Evolutionary conservation across 1,140 invertebrate species (phyloP).

Genomic region (Trichonephila clavata): DNA sequence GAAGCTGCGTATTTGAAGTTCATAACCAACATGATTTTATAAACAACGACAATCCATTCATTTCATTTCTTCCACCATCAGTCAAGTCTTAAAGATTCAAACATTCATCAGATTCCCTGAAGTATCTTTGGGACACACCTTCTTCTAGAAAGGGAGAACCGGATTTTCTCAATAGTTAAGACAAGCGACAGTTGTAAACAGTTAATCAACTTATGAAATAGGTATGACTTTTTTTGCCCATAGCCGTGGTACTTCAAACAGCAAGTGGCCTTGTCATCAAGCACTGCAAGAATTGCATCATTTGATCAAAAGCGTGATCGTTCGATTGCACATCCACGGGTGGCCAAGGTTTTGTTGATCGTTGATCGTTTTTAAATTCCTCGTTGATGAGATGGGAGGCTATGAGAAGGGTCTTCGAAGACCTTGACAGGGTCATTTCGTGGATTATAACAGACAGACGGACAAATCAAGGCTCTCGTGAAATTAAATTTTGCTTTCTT

Average conservation of each 20-base stretch:
- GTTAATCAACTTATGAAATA: slow-evolving; percentile 17
- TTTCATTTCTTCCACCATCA: slow-evolving; percentile 14
- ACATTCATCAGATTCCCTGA: slow-evolving; percentile 19
- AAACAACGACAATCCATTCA: slow-evolving; percentile 10
- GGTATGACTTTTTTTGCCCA: neutral
- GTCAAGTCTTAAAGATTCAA: neutral
- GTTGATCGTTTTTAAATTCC: neutral
- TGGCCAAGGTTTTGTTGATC: slow-evolving; percentile 25
- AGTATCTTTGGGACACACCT: slow-evolving; percentile 1
- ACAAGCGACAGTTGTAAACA: neutral
- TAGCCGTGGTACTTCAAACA: neutral
- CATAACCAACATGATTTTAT: neutral
- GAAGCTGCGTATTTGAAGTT: slow-evolving; percentile 5
- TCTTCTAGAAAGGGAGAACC: neutral
- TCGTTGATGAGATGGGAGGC: neutral
- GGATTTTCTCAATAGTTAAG: slow-evolving; percentile 18
- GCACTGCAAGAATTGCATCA: neutral
- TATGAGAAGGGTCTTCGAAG: neutral
- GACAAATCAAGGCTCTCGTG: neutral
- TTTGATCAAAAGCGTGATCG: slow-evolving; percentile 20
- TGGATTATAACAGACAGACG: slow-evolving; percentile 26
- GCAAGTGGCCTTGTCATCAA: neutral
- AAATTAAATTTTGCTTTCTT: slow-evolving; percentile 7
- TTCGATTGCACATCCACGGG: slow-evolving; percentile 4
- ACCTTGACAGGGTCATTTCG: slow-evolving; percentile 37